These are phyloP conservation scores for Parnassius apollo DNA, from an alignment of 2,888 invertebrate species.

Conservation along the genomic window DNA sequence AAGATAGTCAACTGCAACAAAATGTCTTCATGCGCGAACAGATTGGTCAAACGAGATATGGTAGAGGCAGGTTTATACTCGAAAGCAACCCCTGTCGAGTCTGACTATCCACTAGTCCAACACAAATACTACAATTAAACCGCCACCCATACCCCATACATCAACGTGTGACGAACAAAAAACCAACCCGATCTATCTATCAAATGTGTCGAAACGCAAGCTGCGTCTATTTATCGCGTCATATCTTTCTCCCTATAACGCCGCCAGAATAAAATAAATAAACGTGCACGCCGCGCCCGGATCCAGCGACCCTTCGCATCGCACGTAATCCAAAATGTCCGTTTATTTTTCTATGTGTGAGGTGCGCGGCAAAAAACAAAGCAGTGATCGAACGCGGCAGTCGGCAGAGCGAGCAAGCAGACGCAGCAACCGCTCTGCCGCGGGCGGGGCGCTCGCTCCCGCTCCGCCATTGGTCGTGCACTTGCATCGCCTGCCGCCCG, in stretches of 20 bases:
- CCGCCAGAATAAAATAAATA: conserved; percentile 76
- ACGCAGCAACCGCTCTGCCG: conserved; percentile 41
- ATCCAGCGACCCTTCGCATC: conserved; percentile 69
- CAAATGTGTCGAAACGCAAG: conserved; percentile 42
- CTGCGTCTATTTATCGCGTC: conserved; percentile 72
- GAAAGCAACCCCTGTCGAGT: too few relatives aligned
- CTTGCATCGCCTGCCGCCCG: conserved; percentile 66
- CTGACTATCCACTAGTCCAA: too few relatives aligned
- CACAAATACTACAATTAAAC: neutral
- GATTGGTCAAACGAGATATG: too few relatives aligned
- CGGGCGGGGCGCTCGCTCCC: conserved; percentile 65
- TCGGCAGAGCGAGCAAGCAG: conserved; percentile 51
- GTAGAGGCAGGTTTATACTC: too few relatives aligned
- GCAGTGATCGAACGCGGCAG: conserved; percentile 58
- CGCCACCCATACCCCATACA: neutral
- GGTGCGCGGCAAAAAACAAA: conserved; percentile 66
- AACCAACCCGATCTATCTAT: conserved; percentile 35
- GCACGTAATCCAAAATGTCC: conserved; percentile 77
- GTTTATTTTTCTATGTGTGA: conserved; percentile 77
- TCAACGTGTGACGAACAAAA: conserved; percentile 16
- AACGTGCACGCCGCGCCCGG: conserved; percentile 62
- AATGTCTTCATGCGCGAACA: too few relatives aligned
- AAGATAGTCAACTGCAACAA: too few relatives aligned
- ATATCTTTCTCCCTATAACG: conserved; percentile 71
- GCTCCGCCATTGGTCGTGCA: conserved; percentile 55